Conservation (phyloP, 2,113 vertebrate species). For the Halcyon senegalensis region DNA sequence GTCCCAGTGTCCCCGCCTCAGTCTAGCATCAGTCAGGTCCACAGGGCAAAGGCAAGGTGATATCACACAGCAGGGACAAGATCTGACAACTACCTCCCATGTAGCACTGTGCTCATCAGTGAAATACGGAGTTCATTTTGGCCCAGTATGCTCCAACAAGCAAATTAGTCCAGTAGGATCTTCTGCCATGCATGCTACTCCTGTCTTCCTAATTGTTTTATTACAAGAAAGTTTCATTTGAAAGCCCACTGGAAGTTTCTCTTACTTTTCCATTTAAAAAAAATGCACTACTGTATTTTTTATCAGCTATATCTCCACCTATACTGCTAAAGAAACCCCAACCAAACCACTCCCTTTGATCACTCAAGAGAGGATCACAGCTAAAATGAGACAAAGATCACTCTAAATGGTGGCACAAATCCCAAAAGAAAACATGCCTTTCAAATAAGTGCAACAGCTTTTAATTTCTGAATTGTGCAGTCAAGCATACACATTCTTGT, state of each 20-base stretch:
- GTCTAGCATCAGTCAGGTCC: background rate
- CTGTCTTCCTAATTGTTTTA: background rate
- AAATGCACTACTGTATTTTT: background rate
- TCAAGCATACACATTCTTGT: conserved; percentile 39
- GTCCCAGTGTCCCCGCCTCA: background rate
- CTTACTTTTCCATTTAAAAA: background rate
- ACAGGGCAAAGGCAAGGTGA: background rate
- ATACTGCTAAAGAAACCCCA: background rate
- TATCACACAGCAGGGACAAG: background rate
- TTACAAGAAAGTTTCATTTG: background rate
- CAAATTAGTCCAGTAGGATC: background rate
- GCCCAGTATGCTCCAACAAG: background rate
- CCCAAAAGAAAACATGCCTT: conserved; percentile 56
- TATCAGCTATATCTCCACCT: background rate
- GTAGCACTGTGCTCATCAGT: background rate
- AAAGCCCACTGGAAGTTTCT: background rate
- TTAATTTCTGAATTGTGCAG: conserved; percentile 48
- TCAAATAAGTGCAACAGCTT: conserved; percentile 47
- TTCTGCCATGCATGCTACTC: background rate
- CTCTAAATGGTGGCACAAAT: conserved; percentile 56
- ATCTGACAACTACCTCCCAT: background rate
- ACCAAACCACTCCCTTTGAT: background rate
- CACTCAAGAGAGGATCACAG: background rate
- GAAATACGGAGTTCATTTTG: background rate
- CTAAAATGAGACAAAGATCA: conserved; percentile 37